Evolutionary conservation across 2,888 invertebrate genomes (phyloP).

Genomic region (Priocnemis perturbator): DNA sequence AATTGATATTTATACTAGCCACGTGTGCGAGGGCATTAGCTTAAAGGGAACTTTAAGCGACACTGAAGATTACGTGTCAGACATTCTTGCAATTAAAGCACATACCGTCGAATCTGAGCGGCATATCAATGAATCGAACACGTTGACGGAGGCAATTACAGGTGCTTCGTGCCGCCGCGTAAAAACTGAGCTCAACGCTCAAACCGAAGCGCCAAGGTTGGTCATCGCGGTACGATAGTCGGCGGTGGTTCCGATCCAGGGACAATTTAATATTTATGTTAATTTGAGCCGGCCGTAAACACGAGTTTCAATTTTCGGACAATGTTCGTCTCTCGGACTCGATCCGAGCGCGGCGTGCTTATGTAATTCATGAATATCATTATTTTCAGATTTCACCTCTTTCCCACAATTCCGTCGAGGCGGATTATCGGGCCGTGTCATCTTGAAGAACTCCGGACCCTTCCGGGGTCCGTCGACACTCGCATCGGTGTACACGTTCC

Average conservation of each 20-base stretch:
- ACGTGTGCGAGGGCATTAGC: no score
- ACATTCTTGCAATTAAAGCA: no score
- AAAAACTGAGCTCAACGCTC: no score
- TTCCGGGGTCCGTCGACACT: conserved; percentile 5
- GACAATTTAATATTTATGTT: conserved; percentile 49
- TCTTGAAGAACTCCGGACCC: conserved; percentile 41
- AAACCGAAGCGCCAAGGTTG: no score
- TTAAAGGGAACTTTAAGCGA: no score
- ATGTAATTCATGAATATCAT: conserved; percentile 51
- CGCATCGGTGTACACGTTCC: no score
- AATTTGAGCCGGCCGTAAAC: conserved; percentile 36
- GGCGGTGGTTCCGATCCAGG: neutral
- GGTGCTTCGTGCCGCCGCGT: neutral
- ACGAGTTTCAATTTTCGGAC: conserved; percentile 50
- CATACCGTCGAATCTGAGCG: no score
- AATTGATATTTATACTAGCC: no score
- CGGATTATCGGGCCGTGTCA: conserved; percentile 47
- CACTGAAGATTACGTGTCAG: no score
- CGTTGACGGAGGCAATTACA: neutral
- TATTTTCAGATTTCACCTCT: conserved; percentile 43
- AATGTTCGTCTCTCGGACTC: conserved; percentile 21
- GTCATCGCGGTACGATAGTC: neutral
- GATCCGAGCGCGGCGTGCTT: conserved; percentile 21
- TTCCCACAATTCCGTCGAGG: conserved; percentile 49
- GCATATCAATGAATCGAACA: neutral